Base-by-base conservation (phyloP, 2,113 vertebrate genomes). In the Myrmecophaga tridactyla region DNA sequence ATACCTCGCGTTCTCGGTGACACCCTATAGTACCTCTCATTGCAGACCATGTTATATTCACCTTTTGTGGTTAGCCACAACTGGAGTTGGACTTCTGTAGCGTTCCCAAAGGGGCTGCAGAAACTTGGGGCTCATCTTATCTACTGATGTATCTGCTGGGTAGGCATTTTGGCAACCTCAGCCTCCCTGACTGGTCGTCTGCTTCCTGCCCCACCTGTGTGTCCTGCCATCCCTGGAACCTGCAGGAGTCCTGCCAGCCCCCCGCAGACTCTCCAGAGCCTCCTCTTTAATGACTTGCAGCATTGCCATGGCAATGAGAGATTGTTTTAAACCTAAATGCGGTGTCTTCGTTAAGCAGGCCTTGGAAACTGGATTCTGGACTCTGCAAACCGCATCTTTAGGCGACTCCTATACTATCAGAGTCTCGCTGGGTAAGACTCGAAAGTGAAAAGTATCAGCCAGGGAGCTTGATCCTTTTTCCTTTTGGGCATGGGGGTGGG, bases 241-340 rank as follows among this genome's bases (percentile, higher is more conserved):
- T 56, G 6, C 15, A 15, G 53, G 56, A 41, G 39, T n/a, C 43
- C 34, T 63, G 23, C 17, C n/a, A 27, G 31, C 31, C 31, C 56
- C 46, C 12, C 6, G 4, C 25, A 27, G 27, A 75, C 43, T 75
- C 25, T 29, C 36, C n/a, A 84, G 21, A 65, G 67, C 31, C 18
- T 77, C 21, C 70, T 78, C 60, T 89, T 88, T 75, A 76, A 81
- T 31, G 43, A 63, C 36, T 18, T 13, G 58, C 65, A 34, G 36
- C 7, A 75, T 95, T 93, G 65, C 83, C 36, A 89, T 89, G 87
- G 90, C 51, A 80, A 86, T 4, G 3, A 69, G 85, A 85, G 34
- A 73, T 77, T 60, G 51, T 87, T 93, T 84, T 69, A 88, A 78
- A 46, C 63, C 72, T 39, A 34, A 65, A 91, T 63, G 34, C n/a